A percentile compares a stretch with the other conserved stretches of the same genome.
Evolutionary conservation across 2,888 invertebrate species (phyloP).

Genomic region (Empis stercorea): DNA sequence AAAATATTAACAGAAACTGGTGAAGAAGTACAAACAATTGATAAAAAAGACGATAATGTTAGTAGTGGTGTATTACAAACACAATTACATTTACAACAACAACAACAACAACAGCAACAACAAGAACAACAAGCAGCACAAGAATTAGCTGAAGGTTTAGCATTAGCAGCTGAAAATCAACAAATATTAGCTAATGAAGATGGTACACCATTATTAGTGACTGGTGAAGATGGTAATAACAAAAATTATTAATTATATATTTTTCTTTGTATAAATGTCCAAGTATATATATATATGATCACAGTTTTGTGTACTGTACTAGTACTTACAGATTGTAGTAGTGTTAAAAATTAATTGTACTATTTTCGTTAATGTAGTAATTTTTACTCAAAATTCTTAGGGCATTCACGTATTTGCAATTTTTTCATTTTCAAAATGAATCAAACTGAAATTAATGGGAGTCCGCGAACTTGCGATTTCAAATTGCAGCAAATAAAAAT

Average conservation of each 20-base stretch:
- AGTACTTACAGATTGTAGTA: too few relatives aligned
- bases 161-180: constrained; percentile 20
- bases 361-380: too few relatives aligned
- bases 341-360: too few relatives aligned
- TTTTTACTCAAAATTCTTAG: too few relatives aligned
- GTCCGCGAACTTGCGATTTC: too few relatives aligned
- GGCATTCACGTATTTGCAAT: too few relatives aligned
- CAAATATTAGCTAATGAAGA: constrained; percentile 40
- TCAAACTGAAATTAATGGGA: too few relatives aligned
- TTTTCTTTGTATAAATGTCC: too few relatives aligned
- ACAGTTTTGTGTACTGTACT: too few relatives aligned
- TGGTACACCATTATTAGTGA: constrained; percentile 60
- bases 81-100: constrained; percentile 17
- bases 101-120: constrained; percentile 22
- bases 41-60: constrained; percentile 11
- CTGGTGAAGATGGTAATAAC: constrained; percentile 63
- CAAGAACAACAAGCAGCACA: constrained; percentile 22
- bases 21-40: constrained; percentile 16
- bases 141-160: not conserved
- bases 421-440: too few relatives aligned
- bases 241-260: constrained; percentile 35
- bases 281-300: too few relatives aligned
- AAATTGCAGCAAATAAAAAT: too few relatives aligned
- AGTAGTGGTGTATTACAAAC: constrained; percentile 19
- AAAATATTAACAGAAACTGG: constrained; percentile 34